A percentile compares a stretch with the other conserved stretches of the same genome.
Conservation (phyloP, 2,113 vertebrate species). For the human (Homo sapiens) region GRCh38 chr21:38708001-38708500, state of each 20-base stretch:
- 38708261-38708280: neutral
- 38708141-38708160: neutral
- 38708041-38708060: neutral
- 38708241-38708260: neutral
- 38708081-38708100: neutral
- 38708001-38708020: neutral
- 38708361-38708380: neutral
- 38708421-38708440: neutral
- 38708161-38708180: too few relatives aligned
- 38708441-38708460: neutral
- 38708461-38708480: neutral
- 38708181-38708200: neutral
- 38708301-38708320: neutral
- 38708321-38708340: neutral
- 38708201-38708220: neutral
- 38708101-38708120: neutral
- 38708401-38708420: neutral
- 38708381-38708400: neutral
- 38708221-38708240: neutral
- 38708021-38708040: neutral
- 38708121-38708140: neutral
- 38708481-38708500: neutral
- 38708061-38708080: neutral
- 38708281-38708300: neutral
- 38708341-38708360: neutral